Conservation (phyloP, 1,140 invertebrate genomes). For the Lordiphosa mommai region DNA sequence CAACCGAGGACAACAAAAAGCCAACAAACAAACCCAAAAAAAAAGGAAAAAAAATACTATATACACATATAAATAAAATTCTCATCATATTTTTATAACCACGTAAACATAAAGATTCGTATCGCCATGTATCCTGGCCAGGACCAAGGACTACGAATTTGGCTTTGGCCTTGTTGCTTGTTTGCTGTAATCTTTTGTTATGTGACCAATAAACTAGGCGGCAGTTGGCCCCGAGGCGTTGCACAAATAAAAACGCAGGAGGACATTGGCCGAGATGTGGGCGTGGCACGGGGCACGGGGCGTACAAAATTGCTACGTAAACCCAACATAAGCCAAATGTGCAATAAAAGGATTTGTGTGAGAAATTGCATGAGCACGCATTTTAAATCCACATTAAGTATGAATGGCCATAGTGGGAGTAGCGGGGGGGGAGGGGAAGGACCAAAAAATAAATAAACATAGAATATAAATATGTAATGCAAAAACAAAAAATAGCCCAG, state of each 20-base stretch:
- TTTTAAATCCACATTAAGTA: constrained; percentile 73
- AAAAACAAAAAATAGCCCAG: constrained; percentile 3
- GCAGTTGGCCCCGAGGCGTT: constrained; percentile 37
- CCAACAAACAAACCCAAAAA: constrained; percentile 14
- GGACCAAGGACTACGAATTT: constrained; percentile 38
- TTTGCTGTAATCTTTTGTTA: constrained; percentile 69
- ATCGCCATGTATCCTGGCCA: constrained; percentile 26
- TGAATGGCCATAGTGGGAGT: constrained; percentile 40
- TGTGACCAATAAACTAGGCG: constrained; percentile 74
- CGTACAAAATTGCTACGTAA: constrained; percentile 60
- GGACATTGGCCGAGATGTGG: constrained; percentile 29
- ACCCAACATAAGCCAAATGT: constrained; percentile 67
- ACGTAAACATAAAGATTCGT: constrained; percentile 65
- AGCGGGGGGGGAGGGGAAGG: background rate
- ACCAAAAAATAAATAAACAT: constrained; percentile 46
- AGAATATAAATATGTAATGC: constrained; percentile 48
- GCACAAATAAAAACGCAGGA: constrained; percentile 35
- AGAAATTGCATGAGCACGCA: constrained; percentile 71
- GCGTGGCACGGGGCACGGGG: constrained; percentile 26
- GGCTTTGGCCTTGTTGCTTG: constrained; percentile 19
- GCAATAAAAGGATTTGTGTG: constrained; percentile 76
- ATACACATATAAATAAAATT: constrained; percentile 60
- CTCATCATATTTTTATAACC: constrained; percentile 72
- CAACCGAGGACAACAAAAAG: constrained; percentile 15
- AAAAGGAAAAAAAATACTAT: constrained; percentile 32